phyloP scores from a whole-genome alignment of 1,140 invertebrate species.

The Kradibia gibbosae region DNA sequence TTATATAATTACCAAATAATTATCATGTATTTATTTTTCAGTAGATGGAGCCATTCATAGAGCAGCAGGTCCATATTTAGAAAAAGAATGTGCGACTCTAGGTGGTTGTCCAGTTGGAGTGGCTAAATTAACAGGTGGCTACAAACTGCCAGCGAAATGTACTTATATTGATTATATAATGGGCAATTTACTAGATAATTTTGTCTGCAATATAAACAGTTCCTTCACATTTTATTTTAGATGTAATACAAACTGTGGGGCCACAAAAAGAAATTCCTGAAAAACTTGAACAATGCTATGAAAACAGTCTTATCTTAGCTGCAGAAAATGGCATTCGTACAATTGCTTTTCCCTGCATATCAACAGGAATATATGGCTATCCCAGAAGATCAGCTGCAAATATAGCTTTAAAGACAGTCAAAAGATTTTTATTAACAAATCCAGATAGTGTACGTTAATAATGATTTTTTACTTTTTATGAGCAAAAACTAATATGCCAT shows the following conservation, averaged over 20 bases:
- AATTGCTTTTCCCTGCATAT: slow-evolving; percentile 90
- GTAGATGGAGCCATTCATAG: slow-evolving; percentile 91
- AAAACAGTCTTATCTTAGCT: slow-evolving; percentile 77
- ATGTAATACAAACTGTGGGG: slow-evolving; percentile 89
- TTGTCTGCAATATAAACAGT: not conserved
- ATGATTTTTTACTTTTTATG: not conserved
- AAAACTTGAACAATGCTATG: slow-evolving; percentile 80
- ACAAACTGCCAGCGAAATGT: slow-evolving; percentile 85
- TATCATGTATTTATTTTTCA: too few species aligned
- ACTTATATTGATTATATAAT: not conserved
- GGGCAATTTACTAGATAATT: too few species aligned
- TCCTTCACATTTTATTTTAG: slow-evolving; percentile 70
- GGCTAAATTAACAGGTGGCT: slow-evolving; percentile 87
- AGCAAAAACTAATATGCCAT: not conserved
- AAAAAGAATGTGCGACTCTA: slow-evolving; percentile 81
- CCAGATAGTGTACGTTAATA: slow-evolving; percentile 68
- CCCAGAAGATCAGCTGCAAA: slow-evolving; percentile 83
- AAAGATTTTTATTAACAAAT: slow-evolving; percentile 80
- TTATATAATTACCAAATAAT: too few species aligned
- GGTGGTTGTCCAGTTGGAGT: slow-evolving; percentile 83
- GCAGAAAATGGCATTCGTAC: slow-evolving; percentile 77
- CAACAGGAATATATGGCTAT: slow-evolving; percentile 90
- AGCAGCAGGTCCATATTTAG: slow-evolving; percentile 79
- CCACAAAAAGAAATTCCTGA: slow-evolving; percentile 81
- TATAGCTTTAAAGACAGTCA: slow-evolving; percentile 79